Conservation (phyloP, 1,140 invertebrate genomes). For the Ceratina japonica region DNA sequence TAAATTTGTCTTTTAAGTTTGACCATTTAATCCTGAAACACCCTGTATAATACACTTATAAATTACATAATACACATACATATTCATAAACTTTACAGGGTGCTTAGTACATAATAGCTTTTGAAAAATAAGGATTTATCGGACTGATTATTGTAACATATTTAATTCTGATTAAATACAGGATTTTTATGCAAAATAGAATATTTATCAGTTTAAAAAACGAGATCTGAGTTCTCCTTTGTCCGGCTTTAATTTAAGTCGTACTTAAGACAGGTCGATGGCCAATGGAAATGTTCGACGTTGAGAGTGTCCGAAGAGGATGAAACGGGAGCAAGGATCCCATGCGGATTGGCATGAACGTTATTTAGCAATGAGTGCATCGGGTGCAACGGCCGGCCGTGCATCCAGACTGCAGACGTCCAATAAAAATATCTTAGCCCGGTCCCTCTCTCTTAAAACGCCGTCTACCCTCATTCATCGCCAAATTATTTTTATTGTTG, state of each 20-base stretch:
- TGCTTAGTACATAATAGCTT: too few species aligned
- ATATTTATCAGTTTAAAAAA: too few species aligned
- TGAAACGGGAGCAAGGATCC: conserved; percentile 50
- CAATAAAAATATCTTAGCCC: conserved; percentile 74
- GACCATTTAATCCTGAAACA: too few species aligned
- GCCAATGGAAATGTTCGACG: background rate
- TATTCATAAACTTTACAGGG: too few species aligned
- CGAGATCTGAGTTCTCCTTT: background rate
- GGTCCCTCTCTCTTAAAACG: conserved; percentile 42
- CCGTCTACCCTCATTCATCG: conserved; percentile 61
- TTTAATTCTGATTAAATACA: too few species aligned
- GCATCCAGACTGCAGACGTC: conserved; percentile 74
- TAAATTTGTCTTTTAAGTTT: too few species aligned
- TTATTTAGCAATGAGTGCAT: conserved; percentile 51
- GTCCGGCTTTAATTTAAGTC: background rate
- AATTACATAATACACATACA: too few species aligned
- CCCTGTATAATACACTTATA: too few species aligned
- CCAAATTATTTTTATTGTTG: conserved; percentile 71
- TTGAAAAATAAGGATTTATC: too few species aligned
- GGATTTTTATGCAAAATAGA: too few species aligned
- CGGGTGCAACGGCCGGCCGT: conserved; percentile 71
- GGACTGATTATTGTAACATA: too few species aligned
- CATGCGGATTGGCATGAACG: conserved; percentile 52
- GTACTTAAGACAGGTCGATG: background rate
- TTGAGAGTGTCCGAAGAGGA: background rate